These are phyloP conservation scores for Charanyca ferruginea DNA, from an alignment of 2,888 invertebrate genomes.

Conservation along the genomic window DNA sequence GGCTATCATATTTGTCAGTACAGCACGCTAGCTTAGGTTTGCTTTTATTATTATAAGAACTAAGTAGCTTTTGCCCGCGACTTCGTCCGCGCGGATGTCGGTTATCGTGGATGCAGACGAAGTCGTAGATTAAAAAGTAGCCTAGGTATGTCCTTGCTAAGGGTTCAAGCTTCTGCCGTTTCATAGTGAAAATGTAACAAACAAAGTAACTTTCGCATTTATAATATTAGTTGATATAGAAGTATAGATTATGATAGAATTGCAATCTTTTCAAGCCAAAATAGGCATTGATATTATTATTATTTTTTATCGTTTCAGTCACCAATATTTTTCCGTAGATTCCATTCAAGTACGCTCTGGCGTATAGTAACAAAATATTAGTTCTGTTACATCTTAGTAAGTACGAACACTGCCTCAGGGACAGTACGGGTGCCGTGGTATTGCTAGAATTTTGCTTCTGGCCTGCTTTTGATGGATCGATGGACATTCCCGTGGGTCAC, in stretches of 20 bases:
- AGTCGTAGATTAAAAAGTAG: no score
- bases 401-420: conserved; percentile 59
- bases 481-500: conserved; percentile 72
- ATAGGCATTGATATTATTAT: not conserved
- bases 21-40: no score
- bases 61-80: no score
- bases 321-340: conserved; percentile 9
- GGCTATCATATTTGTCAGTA: no score
- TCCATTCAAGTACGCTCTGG: conserved; percentile 17
- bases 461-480: conserved; percentile 80
- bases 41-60: no score
- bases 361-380: conserved; percentile 32
- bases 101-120: no score
- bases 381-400: conserved; percentile 50
- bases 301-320: conserved; percentile 6
- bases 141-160: no score
- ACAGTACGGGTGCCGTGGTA: conserved; percentile 55
- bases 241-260: not conserved
- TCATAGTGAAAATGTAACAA: no score
- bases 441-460: conserved; percentile 69
- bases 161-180: no score
- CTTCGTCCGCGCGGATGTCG: no score
- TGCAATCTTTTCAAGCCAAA: conserved; percentile 8
- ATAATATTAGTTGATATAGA: no score
- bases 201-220: no score